Base-by-base conservation (phyloP, 2,797 vertebrate species). In the Manis crassicaudata region DNA sequence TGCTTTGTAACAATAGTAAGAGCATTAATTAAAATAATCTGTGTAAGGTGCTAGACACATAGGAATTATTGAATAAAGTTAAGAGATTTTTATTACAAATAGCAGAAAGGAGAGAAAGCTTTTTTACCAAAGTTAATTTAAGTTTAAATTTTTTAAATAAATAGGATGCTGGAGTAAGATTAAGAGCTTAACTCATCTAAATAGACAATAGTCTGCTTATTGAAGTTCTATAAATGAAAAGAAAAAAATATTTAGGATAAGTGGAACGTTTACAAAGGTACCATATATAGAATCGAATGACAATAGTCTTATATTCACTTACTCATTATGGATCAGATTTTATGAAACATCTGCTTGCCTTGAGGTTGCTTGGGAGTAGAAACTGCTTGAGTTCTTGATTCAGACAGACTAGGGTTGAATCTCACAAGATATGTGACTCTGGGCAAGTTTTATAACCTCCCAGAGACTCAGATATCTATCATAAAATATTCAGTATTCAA, bases 101-200 rank as follows among this genome's bases (percentile, higher is more conserved):
- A 43, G 40, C 52, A 79, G 32, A 43, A 68, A 90, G 40, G 7
- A 93, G 88, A 56, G 40, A 86, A 83, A 73, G 56, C 7, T 77
- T 35, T 76, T 92, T 86, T 43, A 77, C 21, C 81, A 12, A 46
- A 88, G 23, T 82, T 81, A 86, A 92, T 23, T 68, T 83, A 91
- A 79, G 17, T 23, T 84, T 37, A 70, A 37, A 25, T 12, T 80
- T 77, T 82, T 54, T 25, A 86, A 83, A 52, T 70, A 94, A 90
- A 83, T 81, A 90, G 3, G 17, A 60, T 46, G 6, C 20, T 58
- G 21, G 67, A 27, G 8, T 58, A 72, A 92, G 23, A 90, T 4
- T 37, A 88, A 89, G 86, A 88, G 9, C 35, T 70, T 29, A n/a
- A 70, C 35, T 94, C 4, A 83, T 37, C 94, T 88, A 88, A 62